These are phyloP conservation scores for Lissonota sp. DNA, from an alignment of 2,888 invertebrate species.

Conservation along the genomic window DNA sequence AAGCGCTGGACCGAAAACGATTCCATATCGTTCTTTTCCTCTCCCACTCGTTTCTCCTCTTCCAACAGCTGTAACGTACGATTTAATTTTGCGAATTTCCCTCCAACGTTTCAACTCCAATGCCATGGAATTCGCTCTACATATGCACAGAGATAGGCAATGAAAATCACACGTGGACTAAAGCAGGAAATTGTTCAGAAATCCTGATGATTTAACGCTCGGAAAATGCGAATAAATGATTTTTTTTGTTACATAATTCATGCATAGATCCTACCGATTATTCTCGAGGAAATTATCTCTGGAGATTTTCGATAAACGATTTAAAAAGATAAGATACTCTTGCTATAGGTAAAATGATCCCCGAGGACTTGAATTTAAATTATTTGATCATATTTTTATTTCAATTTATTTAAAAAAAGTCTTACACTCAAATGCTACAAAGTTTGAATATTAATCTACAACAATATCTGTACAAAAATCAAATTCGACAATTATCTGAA, in stretches of 20 bases:
- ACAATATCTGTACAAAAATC: no score
- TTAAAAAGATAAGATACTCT: neutral
- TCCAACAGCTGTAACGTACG: slow-evolving; percentile 61
- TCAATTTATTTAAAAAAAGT: no score
- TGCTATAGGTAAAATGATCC: no score
- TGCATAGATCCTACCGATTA: neutral
- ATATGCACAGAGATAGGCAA: neutral
- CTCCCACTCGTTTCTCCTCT: slow-evolving; percentile 36
- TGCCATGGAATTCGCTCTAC: slow-evolving; percentile 36
- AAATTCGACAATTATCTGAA: no score
- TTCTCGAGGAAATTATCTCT: neutral
- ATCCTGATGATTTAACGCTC: slow-evolving; percentile 32
- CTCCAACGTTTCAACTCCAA: slow-evolving; percentile 56
- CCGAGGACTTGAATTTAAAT: no score
- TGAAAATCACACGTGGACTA: neutral
- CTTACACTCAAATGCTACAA: no score
- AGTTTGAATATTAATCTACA: no score
- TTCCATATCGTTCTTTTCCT: slow-evolving; percentile 35
- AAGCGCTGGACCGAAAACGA: slow-evolving; percentile 49
- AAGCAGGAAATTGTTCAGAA: neutral
- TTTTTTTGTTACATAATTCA: neutral
- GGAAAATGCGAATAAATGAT: slow-evolving; percentile 26
- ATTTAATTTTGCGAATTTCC: slow-evolving; percentile 63
- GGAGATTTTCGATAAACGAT: slow-evolving; percentile 7
- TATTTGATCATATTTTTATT: no score